These are phyloP conservation scores for Neelides folsomi DNA, from an alignment of 2,888 invertebrate genomes.

Conservation along the genomic window DNA sequence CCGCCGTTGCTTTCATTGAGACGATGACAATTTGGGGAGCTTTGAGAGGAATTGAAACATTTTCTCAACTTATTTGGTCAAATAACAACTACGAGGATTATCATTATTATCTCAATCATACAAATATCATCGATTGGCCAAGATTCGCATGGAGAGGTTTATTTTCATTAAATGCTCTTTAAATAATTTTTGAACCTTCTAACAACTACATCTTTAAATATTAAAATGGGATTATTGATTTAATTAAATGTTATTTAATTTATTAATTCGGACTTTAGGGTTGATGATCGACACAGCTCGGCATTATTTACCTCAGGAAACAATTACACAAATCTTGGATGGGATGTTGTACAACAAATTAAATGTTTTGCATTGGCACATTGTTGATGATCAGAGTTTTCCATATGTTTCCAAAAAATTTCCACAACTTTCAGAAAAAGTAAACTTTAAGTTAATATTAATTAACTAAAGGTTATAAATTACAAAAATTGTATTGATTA, in stretches of 20 bases:
- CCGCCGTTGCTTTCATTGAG: no score
- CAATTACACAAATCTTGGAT: slow-evolving; percentile 55
- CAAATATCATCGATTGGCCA: slow-evolving; percentile 12
- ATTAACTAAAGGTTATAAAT: no score
- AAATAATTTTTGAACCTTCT: no score
- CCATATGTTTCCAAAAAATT: slow-evolving; percentile 66
- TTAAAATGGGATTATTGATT: no score
- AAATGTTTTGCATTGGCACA: slow-evolving; percentile 93
- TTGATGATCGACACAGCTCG: slow-evolving; percentile 72
- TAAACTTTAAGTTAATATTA: background rate
- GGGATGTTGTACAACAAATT: slow-evolving; percentile 82
- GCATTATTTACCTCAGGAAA: slow-evolving; percentile 58
- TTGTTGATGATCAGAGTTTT: slow-evolving; percentile 84
- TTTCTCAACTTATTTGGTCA: slow-evolving; percentile 8
- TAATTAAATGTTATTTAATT: no score
- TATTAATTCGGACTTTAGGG: no score
- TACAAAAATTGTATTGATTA: no score
- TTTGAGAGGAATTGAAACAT: slow-evolving; percentile 2
- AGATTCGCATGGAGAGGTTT: slow-evolving; percentile 14
- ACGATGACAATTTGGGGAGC: no score
- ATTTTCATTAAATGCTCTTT: no score
- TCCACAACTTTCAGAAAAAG: slow-evolving; percentile 48
- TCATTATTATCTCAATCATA: background rate
- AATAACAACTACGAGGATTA: background rate
- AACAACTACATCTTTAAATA: no score